phyloP scores from a whole-genome alignment of 2,797 vertebrate species.

The Numenius phaeopus region DNA sequence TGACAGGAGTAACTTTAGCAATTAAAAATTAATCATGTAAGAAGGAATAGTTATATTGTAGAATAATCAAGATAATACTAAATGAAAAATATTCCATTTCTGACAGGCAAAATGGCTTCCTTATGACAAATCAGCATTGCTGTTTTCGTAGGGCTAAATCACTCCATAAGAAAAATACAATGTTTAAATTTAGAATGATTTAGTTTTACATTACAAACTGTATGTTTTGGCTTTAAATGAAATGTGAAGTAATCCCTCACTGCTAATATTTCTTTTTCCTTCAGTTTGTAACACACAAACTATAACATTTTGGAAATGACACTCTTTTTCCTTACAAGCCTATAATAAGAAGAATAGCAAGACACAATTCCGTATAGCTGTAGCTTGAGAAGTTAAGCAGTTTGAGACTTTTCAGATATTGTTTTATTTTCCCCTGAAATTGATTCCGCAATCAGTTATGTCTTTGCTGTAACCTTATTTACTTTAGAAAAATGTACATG shows the following conservation, averaged over 20 bases:
- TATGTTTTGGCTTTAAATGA: conserved; percentile 50
- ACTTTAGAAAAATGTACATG: conserved; percentile 20
- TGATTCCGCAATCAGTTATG: conserved; percentile 4
- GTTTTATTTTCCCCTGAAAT: conserved; percentile 26
- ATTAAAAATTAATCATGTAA: conserved; percentile 44
- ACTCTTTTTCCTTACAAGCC: background rate
- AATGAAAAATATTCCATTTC: conserved; percentile 50
- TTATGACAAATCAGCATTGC: conserved; percentile 60
- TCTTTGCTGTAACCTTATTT: conserved; percentile 16
- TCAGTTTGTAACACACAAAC: conserved; percentile 39
- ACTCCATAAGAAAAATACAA: conserved; percentile 57
- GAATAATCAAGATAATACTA: conserved; percentile 61
- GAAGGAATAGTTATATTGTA: conserved; percentile 56
- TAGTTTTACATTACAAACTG: conserved; percentile 38
- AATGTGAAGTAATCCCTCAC: conserved; percentile 49
- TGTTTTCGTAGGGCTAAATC: conserved; percentile 62
- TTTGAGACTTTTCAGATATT: conserved; percentile 20
- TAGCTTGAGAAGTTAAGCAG: background rate
- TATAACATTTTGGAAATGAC: conserved; percentile 16
- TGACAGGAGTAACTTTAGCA: conserved; percentile 40
- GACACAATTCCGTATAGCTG: background rate
- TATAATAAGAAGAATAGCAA: conserved; percentile 36
- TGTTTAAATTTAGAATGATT: conserved; percentile 54
- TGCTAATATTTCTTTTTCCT: background rate
- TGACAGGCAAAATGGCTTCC: conserved; percentile 38